These are phyloP conservation scores for Thamnaconus septentrionalis DNA, from an alignment of 2,113 vertebrate genomes.

Conservation along the genomic window DNA sequence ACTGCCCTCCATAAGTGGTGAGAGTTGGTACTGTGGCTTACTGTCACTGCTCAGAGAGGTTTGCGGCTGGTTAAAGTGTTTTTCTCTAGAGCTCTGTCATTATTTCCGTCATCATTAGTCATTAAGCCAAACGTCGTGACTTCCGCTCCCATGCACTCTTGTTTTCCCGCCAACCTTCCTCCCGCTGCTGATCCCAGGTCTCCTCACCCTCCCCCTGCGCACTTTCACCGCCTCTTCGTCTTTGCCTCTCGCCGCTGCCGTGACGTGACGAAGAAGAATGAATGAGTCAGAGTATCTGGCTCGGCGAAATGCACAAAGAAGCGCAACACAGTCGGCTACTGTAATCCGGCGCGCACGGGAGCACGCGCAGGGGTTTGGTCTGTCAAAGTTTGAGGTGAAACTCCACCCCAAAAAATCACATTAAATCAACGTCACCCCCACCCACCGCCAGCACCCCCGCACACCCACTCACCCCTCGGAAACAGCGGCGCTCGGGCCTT, in stretches of 20 bases:
- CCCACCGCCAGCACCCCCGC: too few relatives aligned
- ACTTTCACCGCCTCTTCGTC: neutral
- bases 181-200: neutral
- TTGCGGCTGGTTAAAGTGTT: neutral
- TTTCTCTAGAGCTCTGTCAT: slow-evolving; percentile 22
- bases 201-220: neutral
- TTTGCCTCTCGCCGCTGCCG: neutral
- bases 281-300: slow-evolving; percentile 43
- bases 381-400: neutral
- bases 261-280: slow-evolving; percentile 39
- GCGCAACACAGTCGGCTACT: slow-evolving; percentile 43
- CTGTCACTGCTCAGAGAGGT: neutral
- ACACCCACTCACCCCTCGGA: too few relatives aligned
- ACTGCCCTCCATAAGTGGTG: neutral
- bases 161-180: neutral
- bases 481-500: too few relatives aligned
- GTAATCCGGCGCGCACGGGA: slow-evolving; percentile 13
- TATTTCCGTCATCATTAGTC: slow-evolving; percentile 21
- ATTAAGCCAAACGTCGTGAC: slow-evolving; percentile 5
- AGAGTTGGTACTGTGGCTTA: neutral
- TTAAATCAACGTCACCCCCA: neutral
- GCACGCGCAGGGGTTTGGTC: neutral
- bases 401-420: neutral
- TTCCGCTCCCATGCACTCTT: neutral
- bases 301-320: slow-evolving; percentile 38